These are phyloP conservation scores for Crotalus horridus DNA, from an alignment of 2,113 vertebrate genomes.

Conservation along the genomic window DNA sequence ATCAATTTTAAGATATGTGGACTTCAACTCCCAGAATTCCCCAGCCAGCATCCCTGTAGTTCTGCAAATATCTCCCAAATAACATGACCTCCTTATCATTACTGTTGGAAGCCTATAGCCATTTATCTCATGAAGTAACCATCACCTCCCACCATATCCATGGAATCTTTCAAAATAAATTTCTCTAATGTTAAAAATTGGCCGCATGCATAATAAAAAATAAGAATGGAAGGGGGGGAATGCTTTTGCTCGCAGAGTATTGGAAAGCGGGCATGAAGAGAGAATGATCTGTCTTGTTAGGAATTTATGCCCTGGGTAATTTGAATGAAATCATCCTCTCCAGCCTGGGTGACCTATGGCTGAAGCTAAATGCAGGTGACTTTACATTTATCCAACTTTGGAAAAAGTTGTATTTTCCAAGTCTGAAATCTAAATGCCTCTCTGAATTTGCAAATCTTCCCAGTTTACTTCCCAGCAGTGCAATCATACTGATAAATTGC, in stretches of 20 bases:
- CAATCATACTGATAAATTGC: not conserved
- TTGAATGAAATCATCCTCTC: not conserved
- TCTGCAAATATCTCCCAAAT: not conserved
- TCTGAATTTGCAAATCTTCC: not conserved
- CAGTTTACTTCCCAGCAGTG: not conserved
- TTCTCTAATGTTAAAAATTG: not conserved
- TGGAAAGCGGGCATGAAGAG: not conserved
- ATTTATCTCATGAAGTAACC: not conserved
- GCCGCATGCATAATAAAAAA: not conserved
- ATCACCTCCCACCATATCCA: not conserved
- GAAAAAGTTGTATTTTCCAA: not conserved
- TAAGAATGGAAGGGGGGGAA: not conserved
- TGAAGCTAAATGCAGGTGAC: not conserved
- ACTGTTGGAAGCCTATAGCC: not conserved
- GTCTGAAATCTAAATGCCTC: not conserved
- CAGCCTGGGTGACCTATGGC: not conserved
- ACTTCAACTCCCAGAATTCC: not conserved
- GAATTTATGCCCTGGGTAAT: not conserved
- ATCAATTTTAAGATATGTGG: not conserved
- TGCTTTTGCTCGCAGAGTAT: not conserved
- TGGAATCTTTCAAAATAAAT: not conserved
- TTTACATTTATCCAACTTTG: not conserved
- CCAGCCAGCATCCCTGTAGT: not conserved
- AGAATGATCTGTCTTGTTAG: not conserved
- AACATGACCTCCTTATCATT: not conserved